Evolutionary conservation across 2,888 invertebrate species (phyloP).

Genomic region (Ophioninae sp.): DNA sequence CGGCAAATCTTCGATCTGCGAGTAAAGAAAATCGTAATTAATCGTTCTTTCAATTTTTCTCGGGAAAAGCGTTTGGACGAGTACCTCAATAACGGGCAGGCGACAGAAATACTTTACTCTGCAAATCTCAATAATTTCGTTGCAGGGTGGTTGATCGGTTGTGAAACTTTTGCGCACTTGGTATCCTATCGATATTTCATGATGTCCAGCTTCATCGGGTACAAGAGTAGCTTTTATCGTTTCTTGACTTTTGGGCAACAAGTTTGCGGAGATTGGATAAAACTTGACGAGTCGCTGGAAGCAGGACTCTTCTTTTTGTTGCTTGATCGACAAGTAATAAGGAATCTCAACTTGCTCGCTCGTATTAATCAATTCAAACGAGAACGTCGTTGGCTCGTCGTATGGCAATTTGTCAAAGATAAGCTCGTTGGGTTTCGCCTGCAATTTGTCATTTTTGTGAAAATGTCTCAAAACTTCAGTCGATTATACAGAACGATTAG

Average conservation of each 20-base stretch:
- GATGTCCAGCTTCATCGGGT: constrained; percentile 73
- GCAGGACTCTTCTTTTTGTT: constrained; percentile 61
- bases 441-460: constrained; percentile 20
- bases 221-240: constrained; percentile 73
- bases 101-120: constrained; percentile 73
- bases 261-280: constrained; percentile 68
- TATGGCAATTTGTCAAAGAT: constrained; percentile 75
- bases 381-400: constrained; percentile 68
- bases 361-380: constrained; percentile 80
- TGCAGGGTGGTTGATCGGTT: constrained; percentile 60
- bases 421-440: constrained; percentile 79
- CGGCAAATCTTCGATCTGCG: constrained; percentile 76
- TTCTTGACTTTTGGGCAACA: constrained; percentile 72
- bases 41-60: background rate
- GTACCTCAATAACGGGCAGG: constrained; percentile 78
- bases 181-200: constrained; percentile 76
- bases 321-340: constrained; percentile 71
- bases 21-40: background rate
- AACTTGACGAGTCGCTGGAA: constrained; percentile 67
- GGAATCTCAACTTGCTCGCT: constrained; percentile 76
- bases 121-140: constrained; percentile 66
- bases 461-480: background rate
- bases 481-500: background rate
- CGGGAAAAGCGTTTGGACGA: background rate
- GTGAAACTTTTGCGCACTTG: constrained; percentile 69